Conservation (phyloP, 2,113 vertebrate genomes). For the Monarcha castaneiventris region DNA sequence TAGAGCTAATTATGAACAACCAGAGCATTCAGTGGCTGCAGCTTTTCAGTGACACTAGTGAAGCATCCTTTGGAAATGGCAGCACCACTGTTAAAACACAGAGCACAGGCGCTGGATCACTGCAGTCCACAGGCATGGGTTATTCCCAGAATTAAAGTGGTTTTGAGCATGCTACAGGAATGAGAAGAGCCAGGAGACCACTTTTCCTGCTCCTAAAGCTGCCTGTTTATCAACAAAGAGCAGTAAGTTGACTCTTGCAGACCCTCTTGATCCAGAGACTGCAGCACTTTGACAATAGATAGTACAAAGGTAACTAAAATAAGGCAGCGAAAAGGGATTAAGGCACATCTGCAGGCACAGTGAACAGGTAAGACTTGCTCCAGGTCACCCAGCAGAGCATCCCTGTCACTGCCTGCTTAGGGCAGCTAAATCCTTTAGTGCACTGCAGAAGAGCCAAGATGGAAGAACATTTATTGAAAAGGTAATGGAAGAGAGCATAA, state of each 20-base stretch:
- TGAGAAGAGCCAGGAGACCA: neutral
- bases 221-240: neutral
- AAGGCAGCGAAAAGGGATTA: neutral
- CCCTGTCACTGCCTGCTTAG: neutral
- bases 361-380: neutral
- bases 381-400: neutral
- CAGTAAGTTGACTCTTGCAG: neutral
- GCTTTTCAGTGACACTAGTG: neutral
- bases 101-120: neutral
- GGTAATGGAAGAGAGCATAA: conserved; percentile 18
- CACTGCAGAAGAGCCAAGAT: neutral
- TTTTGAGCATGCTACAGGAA: neutral
- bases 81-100: neutral
- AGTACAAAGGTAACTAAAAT: neutral
- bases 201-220: neutral
- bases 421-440: conserved; percentile 7
- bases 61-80: neutral
- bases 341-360: neutral
- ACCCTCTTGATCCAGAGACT: neutral
- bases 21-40: conserved; percentile 2
- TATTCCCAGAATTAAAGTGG: neutral
- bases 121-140: neutral
- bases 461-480: conserved; percentile 13
- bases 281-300: neutral
- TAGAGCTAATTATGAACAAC: conserved; percentile 59